Evolutionary conservation across 2,797 vertebrate species (phyloP).

Genomic region (Chrysolophus pictus): DNA sequence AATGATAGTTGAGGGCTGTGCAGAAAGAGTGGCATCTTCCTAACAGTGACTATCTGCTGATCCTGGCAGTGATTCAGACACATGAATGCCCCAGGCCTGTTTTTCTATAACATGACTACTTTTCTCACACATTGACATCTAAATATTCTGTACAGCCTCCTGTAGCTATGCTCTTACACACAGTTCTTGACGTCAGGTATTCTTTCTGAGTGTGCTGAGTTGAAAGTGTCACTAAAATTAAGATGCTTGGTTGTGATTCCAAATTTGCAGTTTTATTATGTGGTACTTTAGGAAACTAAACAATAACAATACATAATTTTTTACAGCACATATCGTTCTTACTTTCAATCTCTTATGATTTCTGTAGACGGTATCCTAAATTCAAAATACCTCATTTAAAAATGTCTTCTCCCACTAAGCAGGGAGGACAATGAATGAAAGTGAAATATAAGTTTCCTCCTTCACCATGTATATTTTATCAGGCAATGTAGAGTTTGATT

Average conservation of each 20-base stretch:
- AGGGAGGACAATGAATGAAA: background rate
- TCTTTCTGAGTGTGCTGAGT: constrained; percentile 8
- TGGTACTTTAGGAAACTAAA: background rate
- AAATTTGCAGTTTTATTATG: background rate
- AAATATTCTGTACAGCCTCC: constrained; percentile 60
- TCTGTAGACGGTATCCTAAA: background rate
- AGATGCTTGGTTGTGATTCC: background rate
- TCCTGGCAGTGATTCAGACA: constrained; percentile 75
- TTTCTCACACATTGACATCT: constrained; percentile 45
- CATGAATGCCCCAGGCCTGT: constrained; percentile 69
- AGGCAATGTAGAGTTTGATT: background rate
- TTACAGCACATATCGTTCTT: background rate
- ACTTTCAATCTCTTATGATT: background rate
- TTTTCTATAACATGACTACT: constrained; percentile 65
- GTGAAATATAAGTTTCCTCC: background rate
- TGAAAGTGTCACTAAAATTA: constrained; percentile 61
- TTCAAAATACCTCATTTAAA: background rate
- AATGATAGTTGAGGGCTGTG: constrained; percentile 71
- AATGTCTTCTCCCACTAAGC: background rate
- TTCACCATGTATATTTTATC: background rate
- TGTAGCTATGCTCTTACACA: constrained; percentile 29
- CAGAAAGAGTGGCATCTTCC: constrained; percentile 64
- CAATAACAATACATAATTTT: background rate
- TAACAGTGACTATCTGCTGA: constrained; percentile 64
- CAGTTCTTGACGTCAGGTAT: constrained; percentile 36